A percentile compares a stretch with the other conserved stretches of the same genome.
Conservation (phyloP, 2,888 invertebrate genomes). For the Apotomis capreana region DNA sequence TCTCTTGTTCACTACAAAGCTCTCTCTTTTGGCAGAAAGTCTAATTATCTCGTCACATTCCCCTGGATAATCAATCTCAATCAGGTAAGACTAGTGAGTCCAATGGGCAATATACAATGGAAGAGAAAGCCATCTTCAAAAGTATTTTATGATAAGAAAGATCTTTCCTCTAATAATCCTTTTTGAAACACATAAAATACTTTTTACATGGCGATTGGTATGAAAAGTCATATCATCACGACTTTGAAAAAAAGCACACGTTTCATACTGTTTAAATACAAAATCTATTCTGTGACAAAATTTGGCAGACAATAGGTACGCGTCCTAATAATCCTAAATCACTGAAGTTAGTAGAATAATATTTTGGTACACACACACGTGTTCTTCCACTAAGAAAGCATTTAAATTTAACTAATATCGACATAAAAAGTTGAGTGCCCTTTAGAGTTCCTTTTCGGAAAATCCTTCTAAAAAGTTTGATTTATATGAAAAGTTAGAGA, state of each 20-base stretch:
- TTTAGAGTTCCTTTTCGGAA: no score
- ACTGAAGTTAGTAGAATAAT: no score
- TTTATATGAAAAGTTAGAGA: no score
- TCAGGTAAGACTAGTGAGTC: conserved; percentile 32
- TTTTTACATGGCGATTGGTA: conserved; percentile 19
- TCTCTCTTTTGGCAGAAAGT: conserved; percentile 37
- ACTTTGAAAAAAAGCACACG: background rate
- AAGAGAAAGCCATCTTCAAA: conserved; percentile 12
- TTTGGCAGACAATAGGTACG: no score
- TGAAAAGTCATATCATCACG: background rate
- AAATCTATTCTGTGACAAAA: no score
- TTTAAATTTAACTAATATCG: no score
- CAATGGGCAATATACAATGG: conserved; percentile 5
- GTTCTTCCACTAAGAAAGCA: no score
- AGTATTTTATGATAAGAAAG: conserved; percentile 20
- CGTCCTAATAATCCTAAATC: no score
- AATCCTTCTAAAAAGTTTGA: no score
- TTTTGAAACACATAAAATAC: conserved; percentile 18
- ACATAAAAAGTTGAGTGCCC: no score
- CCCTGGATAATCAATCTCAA: conserved; percentile 17
- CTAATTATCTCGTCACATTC: conserved; percentile 17
- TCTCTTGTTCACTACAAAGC: conserved; percentile 30
- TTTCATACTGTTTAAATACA: no score
- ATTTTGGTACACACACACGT: no score
- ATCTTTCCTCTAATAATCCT: background rate